Evolutionary conservation across 2,888 invertebrate genomes (phyloP).

Genomic region (Ormia ochracea): DNA sequence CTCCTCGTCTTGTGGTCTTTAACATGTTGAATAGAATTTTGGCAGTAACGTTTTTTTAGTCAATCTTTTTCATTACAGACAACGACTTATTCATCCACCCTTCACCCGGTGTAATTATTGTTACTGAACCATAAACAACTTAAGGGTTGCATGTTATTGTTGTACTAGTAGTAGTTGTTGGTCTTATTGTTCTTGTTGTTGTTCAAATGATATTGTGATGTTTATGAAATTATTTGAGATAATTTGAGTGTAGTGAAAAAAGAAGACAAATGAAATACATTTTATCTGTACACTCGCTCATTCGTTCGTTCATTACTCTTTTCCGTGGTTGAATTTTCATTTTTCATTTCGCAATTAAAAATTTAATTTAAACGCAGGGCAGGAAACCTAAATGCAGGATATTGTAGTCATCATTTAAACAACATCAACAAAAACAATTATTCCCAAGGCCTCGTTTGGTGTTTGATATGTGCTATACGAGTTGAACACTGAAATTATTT

Average conservation of each 20-base stretch:
- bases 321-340: constrained; percentile 5
- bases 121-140: neutral
- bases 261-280: constrained; percentile 1
- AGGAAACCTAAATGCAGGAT: constrained; percentile 47
- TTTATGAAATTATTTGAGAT: constrained; percentile 14
- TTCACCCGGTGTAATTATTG: neutral
- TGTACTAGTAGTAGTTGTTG: too few species aligned
- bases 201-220: constrained; percentile 9
- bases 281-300: constrained; percentile 15
- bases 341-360: constrained; percentile 43
- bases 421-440: neutral
- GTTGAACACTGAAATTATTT: constrained; percentile 23
- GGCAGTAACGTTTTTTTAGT: neutral
- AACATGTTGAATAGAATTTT: constrained; percentile 72
- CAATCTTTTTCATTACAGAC: neutral
- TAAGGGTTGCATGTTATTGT: too few species aligned
- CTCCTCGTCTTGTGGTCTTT: constrained; percentile 63
- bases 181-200: constrained; percentile 14
- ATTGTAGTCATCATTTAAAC: constrained; percentile 46
- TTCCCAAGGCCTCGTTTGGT: neutral
- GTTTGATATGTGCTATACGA: neutral
- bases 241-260: neutral
- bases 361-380: constrained; percentile 48
- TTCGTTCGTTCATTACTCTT: neutral
- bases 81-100: neutral